Percentiles rank a stretch among this genome's conserved stretches.
Conservation (phyloP, 2,888 invertebrate genomes). For the Leptarthrus brevirostris region DNA sequence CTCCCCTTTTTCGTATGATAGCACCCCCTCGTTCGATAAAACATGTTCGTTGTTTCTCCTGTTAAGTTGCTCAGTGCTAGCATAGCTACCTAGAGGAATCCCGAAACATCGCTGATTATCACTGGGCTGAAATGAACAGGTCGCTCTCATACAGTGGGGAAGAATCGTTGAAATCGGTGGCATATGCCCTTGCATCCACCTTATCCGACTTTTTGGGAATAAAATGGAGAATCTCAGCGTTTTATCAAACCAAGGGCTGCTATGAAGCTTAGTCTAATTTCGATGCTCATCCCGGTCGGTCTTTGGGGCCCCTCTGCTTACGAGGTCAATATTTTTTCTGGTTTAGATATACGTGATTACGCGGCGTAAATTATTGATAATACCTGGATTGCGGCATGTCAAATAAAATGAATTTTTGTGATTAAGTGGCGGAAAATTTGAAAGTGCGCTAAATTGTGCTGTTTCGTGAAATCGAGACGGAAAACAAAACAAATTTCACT, state of each 20-base stretch:
- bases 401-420: background rate
- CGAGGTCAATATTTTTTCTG: constrained; percentile 10
- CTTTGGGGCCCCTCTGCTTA: background rate
- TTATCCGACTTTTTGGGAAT: constrained; percentile 18
- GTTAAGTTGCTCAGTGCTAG: background rate
- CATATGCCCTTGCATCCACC: constrained; percentile 32
- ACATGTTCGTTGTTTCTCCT: constrained; percentile 13
- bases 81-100: background rate
- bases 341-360: background rate
- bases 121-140: background rate
- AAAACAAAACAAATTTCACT: too few species aligned
- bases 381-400: background rate
- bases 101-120: constrained; percentile 35
- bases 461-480: too few species aligned
- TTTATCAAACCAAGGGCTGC: constrained; percentile 38
- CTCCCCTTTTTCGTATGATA: constrained; percentile 4
- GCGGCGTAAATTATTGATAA: background rate
- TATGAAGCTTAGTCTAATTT: constrained; percentile 44
- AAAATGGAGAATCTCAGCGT: constrained; percentile 37
- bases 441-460: too few species aligned
- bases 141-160: background rate
- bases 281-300: constrained; percentile 39
- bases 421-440: too few species aligned
- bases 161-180: constrained; percentile 21
- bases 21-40: background rate